A percentile compares a stretch with the other conserved stretches of the same genome.
Evolutionary conservation across 1,140 invertebrate species (phyloP).

Genomic region (Dinothrombium tinctorium): DNA sequence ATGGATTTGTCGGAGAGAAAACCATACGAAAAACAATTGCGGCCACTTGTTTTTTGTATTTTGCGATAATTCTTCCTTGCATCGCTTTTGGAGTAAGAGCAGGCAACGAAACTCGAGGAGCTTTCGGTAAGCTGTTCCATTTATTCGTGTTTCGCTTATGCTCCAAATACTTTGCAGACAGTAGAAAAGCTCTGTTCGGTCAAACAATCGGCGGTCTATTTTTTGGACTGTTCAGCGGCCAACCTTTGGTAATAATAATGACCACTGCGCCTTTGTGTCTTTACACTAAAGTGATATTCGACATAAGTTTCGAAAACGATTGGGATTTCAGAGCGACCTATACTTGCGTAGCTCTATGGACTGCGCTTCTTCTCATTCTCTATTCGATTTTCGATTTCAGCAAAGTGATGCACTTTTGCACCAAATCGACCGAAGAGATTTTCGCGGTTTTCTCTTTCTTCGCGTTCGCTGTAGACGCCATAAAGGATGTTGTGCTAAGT

Average conservation of each 20-base stretch:
- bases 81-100: conserved; percentile 30
- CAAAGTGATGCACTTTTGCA: conserved; percentile 26
- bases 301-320: conserved; percentile 23
- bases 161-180: conserved; percentile 8
- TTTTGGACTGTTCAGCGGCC: conserved; percentile 24
- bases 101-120: conserved; percentile 25
- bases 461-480: conserved; percentile 27
- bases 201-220: conserved; percentile 28
- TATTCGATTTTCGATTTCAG: conserved; percentile 26
- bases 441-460: conserved; percentile 29
- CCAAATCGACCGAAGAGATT: conserved; percentile 29
- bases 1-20: conserved; percentile 25
- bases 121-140: conserved; percentile 18
- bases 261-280: conserved; percentile 29
- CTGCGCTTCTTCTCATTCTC: conserved; percentile 25
- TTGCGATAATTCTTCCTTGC: conserved; percentile 27
- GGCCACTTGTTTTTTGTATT: conserved; percentile 26
- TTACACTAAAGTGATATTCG: conserved; percentile 28
- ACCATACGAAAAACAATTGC: conserved; percentile 27
- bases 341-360: conserved; percentile 27
- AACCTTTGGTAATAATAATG: conserved; percentile 27
- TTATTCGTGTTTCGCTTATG: not conserved
- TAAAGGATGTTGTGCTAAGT: conserved; percentile 27
- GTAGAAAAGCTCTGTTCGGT: conserved; percentile 26
- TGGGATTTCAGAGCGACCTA: conserved; percentile 28